Evolutionary conservation across 2,888 invertebrate genomes (phyloP).

Genomic region (Torymus tubicola): DNA sequence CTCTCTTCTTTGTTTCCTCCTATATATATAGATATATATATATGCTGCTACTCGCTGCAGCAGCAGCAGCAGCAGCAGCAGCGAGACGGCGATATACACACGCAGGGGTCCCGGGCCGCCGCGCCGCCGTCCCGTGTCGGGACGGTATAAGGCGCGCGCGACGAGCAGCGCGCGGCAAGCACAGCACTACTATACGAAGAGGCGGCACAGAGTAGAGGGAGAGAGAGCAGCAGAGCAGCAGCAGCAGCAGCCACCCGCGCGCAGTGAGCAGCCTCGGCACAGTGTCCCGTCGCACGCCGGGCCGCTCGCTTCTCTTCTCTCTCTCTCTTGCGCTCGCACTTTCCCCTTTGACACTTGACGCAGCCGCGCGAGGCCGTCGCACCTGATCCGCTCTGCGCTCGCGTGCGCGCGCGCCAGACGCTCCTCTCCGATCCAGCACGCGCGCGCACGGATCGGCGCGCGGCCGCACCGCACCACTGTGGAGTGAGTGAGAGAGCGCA

Average conservation of each 20-base stretch:
- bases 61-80: too few species aligned
- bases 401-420: neutral
- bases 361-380: constrained; percentile 47
- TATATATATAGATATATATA: too few species aligned
- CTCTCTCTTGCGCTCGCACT: constrained; percentile 57
- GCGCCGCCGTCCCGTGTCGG: constrained; percentile 17
- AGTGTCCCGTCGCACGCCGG: constrained; percentile 76
- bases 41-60: too few species aligned
- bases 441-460: neutral
- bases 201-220: constrained; percentile 54
- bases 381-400: neutral
- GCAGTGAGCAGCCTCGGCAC: constrained; percentile 68
- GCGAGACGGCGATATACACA: too few species aligned
- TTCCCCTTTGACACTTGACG: constrained; percentile 52
- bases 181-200: neutral
- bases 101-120: constrained; percentile 57
- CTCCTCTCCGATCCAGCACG: neutral
- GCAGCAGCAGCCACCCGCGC: constrained; percentile 55
- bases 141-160: constrained; percentile 1
- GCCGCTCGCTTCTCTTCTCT: constrained; percentile 73
- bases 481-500: neutral
- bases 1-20: too few species aligned
- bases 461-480: neutral
- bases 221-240: constrained; percentile 53
- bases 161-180: neutral